Conservation (phyloP, 2,888 invertebrate genomes). For the Bimastos eiseni region DNA sequence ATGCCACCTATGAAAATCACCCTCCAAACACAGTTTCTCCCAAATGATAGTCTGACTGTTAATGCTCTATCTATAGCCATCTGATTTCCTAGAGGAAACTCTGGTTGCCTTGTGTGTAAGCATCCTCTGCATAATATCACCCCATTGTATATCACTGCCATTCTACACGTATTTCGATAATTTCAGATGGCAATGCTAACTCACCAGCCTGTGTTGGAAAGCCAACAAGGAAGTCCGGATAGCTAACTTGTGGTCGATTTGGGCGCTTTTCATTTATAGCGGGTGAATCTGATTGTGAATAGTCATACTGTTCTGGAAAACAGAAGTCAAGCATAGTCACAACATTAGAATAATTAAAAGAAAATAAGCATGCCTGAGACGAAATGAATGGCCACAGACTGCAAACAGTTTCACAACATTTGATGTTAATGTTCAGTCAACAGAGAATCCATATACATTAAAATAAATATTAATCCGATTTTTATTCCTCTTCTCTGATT, state of each 20-base stretch:
- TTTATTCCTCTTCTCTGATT: too few relatives aligned
- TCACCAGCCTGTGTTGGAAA: constrained; percentile 28
- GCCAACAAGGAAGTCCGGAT: constrained; percentile 21
- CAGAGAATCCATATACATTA: too few relatives aligned
- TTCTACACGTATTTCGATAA: neutral
- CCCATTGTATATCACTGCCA: neutral
- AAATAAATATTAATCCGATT: too few relatives aligned
- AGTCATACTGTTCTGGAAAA: neutral
- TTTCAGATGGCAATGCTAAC: neutral
- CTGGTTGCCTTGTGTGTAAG: neutral
- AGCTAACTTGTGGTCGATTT: neutral
- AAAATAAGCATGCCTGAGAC: neutral
- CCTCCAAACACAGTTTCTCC: neutral
- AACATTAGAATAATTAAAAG: neutral
- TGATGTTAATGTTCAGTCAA: too few relatives aligned
- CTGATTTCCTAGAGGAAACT: neutral
- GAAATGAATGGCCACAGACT: neutral
- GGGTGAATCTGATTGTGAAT: neutral
- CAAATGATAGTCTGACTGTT: neutral
- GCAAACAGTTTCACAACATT: too few relatives aligned
- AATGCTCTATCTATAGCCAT: neutral
- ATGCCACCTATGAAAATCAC: neutral
- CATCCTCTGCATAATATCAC: neutral
- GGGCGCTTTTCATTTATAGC: neutral
- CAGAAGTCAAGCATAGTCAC: neutral